Percentiles rank a stretch among this genome's conserved stretches.
phyloP scores from a whole-genome alignment of 2,113 vertebrate genomes.

The Lepidothrix coronata region DNA sequence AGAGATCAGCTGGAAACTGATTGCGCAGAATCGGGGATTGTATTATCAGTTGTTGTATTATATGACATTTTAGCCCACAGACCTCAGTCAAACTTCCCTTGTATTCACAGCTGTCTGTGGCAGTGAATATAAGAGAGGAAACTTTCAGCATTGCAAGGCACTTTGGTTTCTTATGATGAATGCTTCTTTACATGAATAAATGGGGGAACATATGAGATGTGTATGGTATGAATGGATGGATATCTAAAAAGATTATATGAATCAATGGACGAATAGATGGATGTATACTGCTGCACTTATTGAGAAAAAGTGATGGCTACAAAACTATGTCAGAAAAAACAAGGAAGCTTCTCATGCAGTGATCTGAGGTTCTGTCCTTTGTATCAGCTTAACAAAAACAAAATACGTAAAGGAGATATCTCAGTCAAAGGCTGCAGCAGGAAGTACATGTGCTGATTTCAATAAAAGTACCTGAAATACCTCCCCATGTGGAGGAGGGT shows the following conservation, averaged over 20 bases:
- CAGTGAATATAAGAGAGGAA: not conserved
- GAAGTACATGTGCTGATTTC: conserved; percentile 19
- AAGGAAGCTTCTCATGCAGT: not conserved
- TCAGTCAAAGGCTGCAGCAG: not conserved
- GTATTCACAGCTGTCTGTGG: not conserved
- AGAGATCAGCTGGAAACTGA: not conserved
- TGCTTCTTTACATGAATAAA: not conserved
- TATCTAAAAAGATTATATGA: not conserved
- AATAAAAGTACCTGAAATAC: not conserved
- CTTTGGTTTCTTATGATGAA: not conserved
- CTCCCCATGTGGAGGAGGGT: not conserved
- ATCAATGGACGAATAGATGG: not conserved
- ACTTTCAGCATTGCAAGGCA: not conserved
- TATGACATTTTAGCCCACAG: not conserved
- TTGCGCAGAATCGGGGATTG: not conserved
- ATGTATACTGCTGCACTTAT: not conserved
- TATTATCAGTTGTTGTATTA: not conserved
- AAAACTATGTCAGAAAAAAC: not conserved
- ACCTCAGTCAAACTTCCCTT: not conserved
- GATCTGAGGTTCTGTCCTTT: not conserved
- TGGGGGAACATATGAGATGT: not conserved
- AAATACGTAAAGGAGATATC: not conserved
- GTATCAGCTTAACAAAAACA: not conserved
- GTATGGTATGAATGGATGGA: not conserved
- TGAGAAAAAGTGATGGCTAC: not conserved